These are phyloP conservation scores for Myathropa florea DNA, from an alignment of 2,888 invertebrate species.

Conservation along the genomic window DNA sequence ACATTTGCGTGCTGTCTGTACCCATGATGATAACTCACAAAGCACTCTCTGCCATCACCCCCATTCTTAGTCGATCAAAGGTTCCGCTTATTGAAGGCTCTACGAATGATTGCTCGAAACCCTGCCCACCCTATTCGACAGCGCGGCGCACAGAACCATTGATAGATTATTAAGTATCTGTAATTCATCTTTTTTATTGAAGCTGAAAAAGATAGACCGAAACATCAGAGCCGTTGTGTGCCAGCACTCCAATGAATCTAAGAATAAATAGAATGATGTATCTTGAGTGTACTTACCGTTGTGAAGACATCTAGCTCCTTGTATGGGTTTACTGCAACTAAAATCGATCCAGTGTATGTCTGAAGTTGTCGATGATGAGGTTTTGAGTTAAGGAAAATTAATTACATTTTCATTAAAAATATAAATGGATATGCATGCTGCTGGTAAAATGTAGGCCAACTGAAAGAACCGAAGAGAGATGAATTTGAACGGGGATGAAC, in stretches of 20 bases:
- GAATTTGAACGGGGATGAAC: neutral
- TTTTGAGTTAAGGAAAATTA: slow-evolving; percentile 83
- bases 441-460: slow-evolving; percentile 44
- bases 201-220: slow-evolving; percentile 1
- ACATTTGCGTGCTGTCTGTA: slow-evolving; percentile 34
- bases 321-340: slow-evolving; percentile 96
- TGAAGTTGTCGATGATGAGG: slow-evolving; percentile 82
- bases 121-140: neutral
- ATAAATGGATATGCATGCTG: neutral
- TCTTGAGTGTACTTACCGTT: slow-evolving; percentile 85
- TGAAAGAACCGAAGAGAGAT: slow-evolving; percentile 5
- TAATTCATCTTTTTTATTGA: slow-evolving; percentile 24
- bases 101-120: slow-evolving; percentile 36
- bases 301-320: slow-evolving; percentile 94
- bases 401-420: slow-evolving; percentile 12
- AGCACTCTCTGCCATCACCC: slow-evolving; percentile 4
- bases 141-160: neutral
- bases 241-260: slow-evolving; percentile 24
- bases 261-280: slow-evolving; percentile 27
- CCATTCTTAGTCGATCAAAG: slow-evolving; percentile 48
- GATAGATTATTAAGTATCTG: slow-evolving; percentile 46
- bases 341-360: slow-evolving; percentile 96
- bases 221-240: neutral
- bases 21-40: slow-evolving; percentile 38
- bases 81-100: slow-evolving; percentile 41